Percentiles rank a stretch among this genome's conserved stretches.
These are phyloP conservation scores for Coracopsis vasa DNA, from an alignment of 2,113 vertebrate genomes.

Conservation along the genomic window DNA sequence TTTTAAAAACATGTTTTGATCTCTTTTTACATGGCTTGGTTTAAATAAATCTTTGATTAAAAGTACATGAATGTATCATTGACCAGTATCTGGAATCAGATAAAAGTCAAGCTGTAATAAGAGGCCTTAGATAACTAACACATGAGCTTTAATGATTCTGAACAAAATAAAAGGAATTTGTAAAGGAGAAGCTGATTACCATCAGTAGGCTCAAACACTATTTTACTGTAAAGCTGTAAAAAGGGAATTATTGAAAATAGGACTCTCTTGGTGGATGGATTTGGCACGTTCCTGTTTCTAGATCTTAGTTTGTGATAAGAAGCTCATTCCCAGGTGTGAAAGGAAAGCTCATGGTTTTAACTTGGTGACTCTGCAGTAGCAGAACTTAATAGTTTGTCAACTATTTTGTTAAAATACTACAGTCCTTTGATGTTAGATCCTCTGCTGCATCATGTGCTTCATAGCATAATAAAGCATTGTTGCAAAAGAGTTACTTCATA, in stretches of 20 bases:
- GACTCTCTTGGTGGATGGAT: constrained; percentile 75
- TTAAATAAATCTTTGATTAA: constrained; percentile 74
- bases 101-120: constrained; percentile 88
- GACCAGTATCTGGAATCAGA: constrained; percentile 83
- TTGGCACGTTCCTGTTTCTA: constrained; percentile 74
- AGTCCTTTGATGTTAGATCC: constrained; percentile 43
- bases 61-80: constrained; percentile 85
- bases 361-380: constrained; percentile 48
- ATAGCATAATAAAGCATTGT: constrained; percentile 11
- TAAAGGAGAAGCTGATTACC: constrained; percentile 86
- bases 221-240: constrained; percentile 84
- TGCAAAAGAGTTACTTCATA: background rate
- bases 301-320: constrained; percentile 81
- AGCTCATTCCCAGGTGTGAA: constrained; percentile 80
- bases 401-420: background rate
- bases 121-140: constrained; percentile 85
- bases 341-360: constrained; percentile 70
- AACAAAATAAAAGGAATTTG: constrained; percentile 88
- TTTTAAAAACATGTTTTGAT: constrained; percentile 66
- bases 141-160: constrained; percentile 85
- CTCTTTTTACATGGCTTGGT: constrained; percentile 52
- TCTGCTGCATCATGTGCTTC: background rate
- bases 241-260: constrained; percentile 80
- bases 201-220: constrained; percentile 82
- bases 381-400: constrained; percentile 64